Evolutionary conservation across 2,797 vertebrate species (phyloP), one percentile per base, ranked within the genome.

Genomic region (Enteromius trimaculatus): DNA sequence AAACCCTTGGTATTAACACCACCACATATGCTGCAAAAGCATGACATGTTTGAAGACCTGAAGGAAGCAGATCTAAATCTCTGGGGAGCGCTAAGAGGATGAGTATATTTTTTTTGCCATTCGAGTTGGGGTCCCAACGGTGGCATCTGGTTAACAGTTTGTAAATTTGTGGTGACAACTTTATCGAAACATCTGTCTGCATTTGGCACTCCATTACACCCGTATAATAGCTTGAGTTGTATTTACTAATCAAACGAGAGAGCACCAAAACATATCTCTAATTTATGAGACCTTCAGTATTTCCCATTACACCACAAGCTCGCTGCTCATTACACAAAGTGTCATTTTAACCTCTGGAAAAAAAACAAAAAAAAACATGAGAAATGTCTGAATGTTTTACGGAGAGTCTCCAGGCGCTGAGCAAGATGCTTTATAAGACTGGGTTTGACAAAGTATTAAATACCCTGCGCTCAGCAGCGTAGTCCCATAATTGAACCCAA

Each of bases 401-500:
- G 26, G 26, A 79, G 60, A 75, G 68, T 82, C 85, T 86, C 42
- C 34, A 69, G 84, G 83, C 81, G 34, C 79, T 77, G 80, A 87
- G 72, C 86, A 72, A 78, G 68, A 77, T 82, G 87, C 85, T 89
- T 88, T 68, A 82, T 39, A 87, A 86, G 74, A 81, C 77, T 70
- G 39, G 55, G 84, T 89, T 87, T 89, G 87, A 89, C 87, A 89
- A 88, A 89, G 72, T 79, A 86, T 80, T 89, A 71, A 80, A 82
- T 84, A 79, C 82, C 65, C 49, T 62, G 69, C 66, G 82, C 86
- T 75, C 58, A 79, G 60, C 86, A 82, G 78, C 16, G 69, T 83
- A 75, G 84, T 87, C 78, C 29, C 76, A 66, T 84, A 81, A 84
- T 83, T 82, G 79, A 86, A 86, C 86, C 84, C 82, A 80, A 81